Percentiles rank a stretch among this genome's conserved stretches.
phyloP scores from a whole-genome alignment of 2,888 invertebrate species.

The Apotomis turbidana region DNA sequence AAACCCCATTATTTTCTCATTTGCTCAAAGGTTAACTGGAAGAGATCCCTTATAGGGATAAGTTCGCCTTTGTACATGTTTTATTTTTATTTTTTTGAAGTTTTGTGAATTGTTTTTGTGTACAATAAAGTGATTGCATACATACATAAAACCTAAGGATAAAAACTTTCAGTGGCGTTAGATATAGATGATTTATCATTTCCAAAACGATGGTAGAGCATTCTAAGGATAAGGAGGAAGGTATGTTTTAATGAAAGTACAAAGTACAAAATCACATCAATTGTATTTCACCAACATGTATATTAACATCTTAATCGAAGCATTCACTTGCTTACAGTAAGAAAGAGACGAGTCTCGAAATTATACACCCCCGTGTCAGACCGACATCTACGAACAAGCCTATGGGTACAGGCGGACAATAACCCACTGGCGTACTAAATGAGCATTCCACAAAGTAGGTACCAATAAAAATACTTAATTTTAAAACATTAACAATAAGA shows the following conservation, averaged over 20 bases:
- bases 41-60: no score
- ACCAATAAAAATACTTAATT: slow-evolving; percentile 19
- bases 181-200: no score
- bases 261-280: slow-evolving; percentile 81
- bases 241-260: slow-evolving; percentile 64
- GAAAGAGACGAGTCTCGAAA: slow-evolving; percentile 74
- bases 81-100: no score
- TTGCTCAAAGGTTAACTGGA: no score
- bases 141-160: no score
- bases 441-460: slow-evolving; percentile 49
- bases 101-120: no score
- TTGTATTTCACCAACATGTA: slow-evolving; percentile 84
- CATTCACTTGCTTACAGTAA: slow-evolving; percentile 78
- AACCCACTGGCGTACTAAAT: slow-evolving; percentile 66
- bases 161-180: no score
- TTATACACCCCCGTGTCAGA: slow-evolving; percentile 62
- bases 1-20: no score
- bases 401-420: slow-evolving; percentile 79
- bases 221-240: slow-evolving; percentile 27
- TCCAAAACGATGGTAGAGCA: background rate
- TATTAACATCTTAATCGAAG: slow-evolving; percentile 81
- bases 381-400: slow-evolving; percentile 76
- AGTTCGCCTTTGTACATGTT: no score
- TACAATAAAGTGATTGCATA: no score
- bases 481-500: slow-evolving; percentile 21